Evolutionary conservation across 1,140 invertebrate species (phyloP).

Genomic region (Dinoponera quadriceps): DNA sequence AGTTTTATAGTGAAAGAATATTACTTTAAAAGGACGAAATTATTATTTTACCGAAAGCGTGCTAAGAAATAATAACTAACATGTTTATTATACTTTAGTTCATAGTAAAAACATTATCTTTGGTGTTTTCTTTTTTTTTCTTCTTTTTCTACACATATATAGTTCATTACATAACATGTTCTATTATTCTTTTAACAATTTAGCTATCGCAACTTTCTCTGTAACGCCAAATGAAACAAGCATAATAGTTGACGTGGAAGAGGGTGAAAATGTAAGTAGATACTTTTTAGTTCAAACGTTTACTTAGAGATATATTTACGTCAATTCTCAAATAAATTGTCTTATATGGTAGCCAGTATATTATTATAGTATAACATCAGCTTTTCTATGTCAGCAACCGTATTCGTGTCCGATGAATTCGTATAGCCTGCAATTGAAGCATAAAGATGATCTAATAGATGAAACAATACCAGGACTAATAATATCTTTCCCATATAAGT

Average conservation of each 20-base stretch:
- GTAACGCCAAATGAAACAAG: constrained; percentile 18
- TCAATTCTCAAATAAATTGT: no score
- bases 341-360: no score
- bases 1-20: no score
- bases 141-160: neutral
- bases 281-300: neutral
- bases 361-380: no score
- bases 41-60: no score
- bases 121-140: neutral
- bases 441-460: neutral
- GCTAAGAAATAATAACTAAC: no score
- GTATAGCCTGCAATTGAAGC: constrained; percentile 38
- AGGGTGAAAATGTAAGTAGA: neutral
- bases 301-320: no score
- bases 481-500: neutral
- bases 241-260: constrained; percentile 12
- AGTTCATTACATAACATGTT: neutral
- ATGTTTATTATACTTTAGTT: no score
- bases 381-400: neutral
- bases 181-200: neutral
- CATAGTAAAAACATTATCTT: neutral
- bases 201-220: constrained; percentile 9
- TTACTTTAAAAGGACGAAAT: no score
- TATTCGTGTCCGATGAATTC: constrained; percentile 58
- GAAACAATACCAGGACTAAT: neutral